phyloP scores from a whole-genome alignment of 2,797 vertebrate genomes.

The Nasua narica region DNA sequence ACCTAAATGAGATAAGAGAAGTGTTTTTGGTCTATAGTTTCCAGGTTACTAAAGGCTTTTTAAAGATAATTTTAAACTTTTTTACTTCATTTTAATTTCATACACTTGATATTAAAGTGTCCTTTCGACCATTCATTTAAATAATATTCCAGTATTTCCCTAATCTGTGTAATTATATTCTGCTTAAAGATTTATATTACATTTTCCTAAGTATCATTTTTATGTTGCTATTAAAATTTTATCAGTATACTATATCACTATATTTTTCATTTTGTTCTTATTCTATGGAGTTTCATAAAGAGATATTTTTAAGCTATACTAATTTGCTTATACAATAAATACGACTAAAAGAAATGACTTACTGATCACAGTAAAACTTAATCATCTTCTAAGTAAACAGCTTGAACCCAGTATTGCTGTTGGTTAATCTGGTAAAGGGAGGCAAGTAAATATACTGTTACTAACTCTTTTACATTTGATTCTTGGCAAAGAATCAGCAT shows the following conservation, averaged over 20 bases:
- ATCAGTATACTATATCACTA: slow-evolving; percentile 45
- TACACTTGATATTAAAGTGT: slow-evolving; percentile 43
- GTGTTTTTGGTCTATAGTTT: background rate
- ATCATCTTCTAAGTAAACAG: background rate
- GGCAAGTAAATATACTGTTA: background rate
- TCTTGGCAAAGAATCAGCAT: background rate
- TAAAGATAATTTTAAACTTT: slow-evolving; percentile 30
- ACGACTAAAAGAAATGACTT: slow-evolving; percentile 5
- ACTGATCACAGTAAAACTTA: slow-evolving; percentile 18
- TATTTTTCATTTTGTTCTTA: slow-evolving; percentile 54
- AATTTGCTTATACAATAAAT: slow-evolving; percentile 21
- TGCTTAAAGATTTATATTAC: slow-evolving; percentile 54
- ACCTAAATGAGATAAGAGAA: background rate
- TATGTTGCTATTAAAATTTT: slow-evolving; percentile 59
- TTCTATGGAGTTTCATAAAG: slow-evolving; percentile 20
- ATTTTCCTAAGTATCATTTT: slow-evolving; percentile 64
- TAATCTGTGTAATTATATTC: slow-evolving; percentile 52
- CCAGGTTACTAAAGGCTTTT: background rate
- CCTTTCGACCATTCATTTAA: slow-evolving; percentile 47
- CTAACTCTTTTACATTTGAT: background rate
- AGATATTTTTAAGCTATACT: background rate
- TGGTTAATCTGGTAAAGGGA: background rate
- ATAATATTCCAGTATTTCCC: slow-evolving; percentile 39
- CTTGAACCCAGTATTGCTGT: background rate
- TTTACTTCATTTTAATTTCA: slow-evolving; percentile 37